Percentiles rank a stretch among this genome's conserved stretches.
These are phyloP conservation scores for Myiagra hebetior DNA, from an alignment of 2,113 vertebrate genomes.

Conservation along the genomic window DNA sequence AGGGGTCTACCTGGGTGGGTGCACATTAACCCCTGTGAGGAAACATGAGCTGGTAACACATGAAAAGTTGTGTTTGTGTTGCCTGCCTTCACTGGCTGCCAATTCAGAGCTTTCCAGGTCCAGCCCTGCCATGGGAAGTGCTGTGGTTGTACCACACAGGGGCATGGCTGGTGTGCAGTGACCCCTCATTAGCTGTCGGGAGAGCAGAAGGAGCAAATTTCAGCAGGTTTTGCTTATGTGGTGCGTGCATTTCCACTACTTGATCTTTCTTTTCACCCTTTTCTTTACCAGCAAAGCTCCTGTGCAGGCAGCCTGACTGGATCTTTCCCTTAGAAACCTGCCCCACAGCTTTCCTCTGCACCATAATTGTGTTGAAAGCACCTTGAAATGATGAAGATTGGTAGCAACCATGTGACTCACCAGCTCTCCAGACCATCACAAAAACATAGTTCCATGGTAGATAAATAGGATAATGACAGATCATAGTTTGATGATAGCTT, in stretches of 20 bases:
- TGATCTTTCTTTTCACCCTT: background rate
- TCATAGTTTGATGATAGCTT: background rate
- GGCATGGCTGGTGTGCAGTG: accelerated
- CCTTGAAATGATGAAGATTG: background rate
- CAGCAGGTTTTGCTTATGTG: background rate
- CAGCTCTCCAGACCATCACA: background rate
- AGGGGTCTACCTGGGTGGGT: background rate
- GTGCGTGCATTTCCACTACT: background rate
- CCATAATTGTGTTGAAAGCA: background rate
- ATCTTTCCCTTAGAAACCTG: background rate
- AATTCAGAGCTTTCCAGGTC: background rate
- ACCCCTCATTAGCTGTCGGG: background rate
- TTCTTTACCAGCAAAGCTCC: background rate
- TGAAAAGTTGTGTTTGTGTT: background rate
- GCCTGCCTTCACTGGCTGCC: background rate
- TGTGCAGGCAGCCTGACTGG: background rate
- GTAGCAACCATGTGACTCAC: background rate
- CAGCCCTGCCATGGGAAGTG: background rate
- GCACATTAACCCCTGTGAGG: background rate
- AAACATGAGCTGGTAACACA: background rate
- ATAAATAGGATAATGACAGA: background rate
- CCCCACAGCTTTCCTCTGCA: background rate
- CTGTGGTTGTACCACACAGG: accelerated
- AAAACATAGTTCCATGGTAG: background rate
- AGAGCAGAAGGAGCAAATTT: background rate